phyloP scores from a whole-genome alignment of 2,888 invertebrate species.

The Hemithea aestivaria region DNA sequence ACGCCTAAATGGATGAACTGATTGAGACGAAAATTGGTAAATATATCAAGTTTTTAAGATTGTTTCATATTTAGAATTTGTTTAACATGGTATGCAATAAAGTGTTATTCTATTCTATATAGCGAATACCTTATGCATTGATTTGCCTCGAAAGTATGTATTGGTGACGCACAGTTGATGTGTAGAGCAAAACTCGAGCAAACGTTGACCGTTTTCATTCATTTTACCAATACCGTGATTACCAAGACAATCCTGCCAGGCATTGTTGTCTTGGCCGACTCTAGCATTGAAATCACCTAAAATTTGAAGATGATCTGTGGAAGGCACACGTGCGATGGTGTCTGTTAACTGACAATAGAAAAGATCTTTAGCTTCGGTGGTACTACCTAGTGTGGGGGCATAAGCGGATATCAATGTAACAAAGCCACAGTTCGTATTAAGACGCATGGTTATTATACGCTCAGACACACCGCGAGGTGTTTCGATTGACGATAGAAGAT shows the following conservation, averaged over 20 bases:
- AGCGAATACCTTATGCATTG: conserved; percentile 19
- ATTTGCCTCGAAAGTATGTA: conserved; percentile 10
- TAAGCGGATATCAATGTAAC: conserved; percentile 15
- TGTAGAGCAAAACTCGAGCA: conserved; percentile 18
- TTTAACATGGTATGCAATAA: too few relatives aligned
- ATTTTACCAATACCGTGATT: conserved; percentile 14
- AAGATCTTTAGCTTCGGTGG: conserved; percentile 6
- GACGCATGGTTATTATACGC: conserved; percentile 12
- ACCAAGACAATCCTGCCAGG: conserved; percentile 12
- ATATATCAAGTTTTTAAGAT: too few relatives aligned
- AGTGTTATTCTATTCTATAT: too few relatives aligned
- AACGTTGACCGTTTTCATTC: too few relatives aligned
- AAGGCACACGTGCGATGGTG: conserved; percentile 1
- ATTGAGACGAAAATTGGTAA: too few relatives aligned
- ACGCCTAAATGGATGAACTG: too few relatives aligned
- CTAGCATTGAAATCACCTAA: too few relatives aligned
- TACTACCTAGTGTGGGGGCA: conserved; percentile 15
- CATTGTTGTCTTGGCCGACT: conserved; percentile 1
- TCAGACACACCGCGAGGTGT: conserved; percentile 8
- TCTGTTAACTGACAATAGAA: conserved; percentile 8
- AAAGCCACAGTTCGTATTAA: conserved; percentile 3
- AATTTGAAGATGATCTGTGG: conserved; percentile 8
- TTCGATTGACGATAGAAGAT: conserved; percentile 5
- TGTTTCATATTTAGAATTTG: too few relatives aligned
- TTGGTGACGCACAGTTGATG: conserved; percentile 18